phyloP scores from a whole-genome alignment of 2,113 vertebrate genomes.

The Pluvialis apricaria region DNA sequence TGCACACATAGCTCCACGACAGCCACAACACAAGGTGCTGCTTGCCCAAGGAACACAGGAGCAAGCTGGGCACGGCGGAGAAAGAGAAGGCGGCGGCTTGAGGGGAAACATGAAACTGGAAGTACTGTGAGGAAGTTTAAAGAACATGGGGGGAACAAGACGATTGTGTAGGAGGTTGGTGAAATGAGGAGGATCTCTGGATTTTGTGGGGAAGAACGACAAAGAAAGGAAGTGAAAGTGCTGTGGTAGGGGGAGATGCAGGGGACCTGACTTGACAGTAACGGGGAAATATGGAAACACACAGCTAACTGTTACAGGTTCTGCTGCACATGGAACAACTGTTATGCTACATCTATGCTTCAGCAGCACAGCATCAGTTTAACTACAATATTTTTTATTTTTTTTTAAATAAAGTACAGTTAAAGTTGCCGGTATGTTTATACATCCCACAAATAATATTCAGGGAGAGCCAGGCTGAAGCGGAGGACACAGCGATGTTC shows the following conservation, averaged over 20 bases:
- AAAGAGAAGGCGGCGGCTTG: not conserved
- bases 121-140: conserved; percentile 24
- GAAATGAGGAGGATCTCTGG: conserved; percentile 4
- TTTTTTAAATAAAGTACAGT: not conserved
- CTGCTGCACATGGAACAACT: not conserved
- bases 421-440: not conserved
- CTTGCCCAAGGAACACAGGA: not conserved
- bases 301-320: not conserved
- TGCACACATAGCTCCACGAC: not conserved
- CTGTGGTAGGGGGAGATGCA: not conserved
- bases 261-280: not conserved
- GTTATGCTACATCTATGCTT: rapidly evolving
- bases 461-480: not conserved
- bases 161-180: conserved; percentile 12
- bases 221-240: conserved; percentile 45
- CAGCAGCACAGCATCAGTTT: not conserved
- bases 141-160: not conserved
- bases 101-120: not conserved
- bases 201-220: conserved; percentile 4
- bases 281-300: not conserved
- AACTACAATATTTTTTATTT: not conserved
- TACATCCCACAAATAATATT: not conserved
- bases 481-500: not conserved
- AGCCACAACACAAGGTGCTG: not conserved
- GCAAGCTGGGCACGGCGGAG: not conserved